Evolutionary conservation across 2,888 invertebrate species (phyloP).

Genomic region (Hofmannophila pseudospretella): DNA sequence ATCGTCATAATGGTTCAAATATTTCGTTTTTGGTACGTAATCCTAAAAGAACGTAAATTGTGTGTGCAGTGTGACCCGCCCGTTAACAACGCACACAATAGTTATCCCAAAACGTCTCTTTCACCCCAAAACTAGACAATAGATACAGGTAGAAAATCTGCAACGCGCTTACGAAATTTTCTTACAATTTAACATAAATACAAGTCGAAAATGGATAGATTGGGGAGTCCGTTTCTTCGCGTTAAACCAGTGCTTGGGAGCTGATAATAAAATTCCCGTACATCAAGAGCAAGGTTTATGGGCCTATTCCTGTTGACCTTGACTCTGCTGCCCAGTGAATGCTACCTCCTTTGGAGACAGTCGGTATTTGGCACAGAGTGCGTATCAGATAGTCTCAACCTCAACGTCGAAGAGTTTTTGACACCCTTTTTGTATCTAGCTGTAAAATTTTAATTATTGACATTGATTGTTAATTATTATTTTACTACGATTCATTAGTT

Average conservation of each 20-base stretch:
- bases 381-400: slow-evolving; percentile 39
- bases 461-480: too few species aligned
- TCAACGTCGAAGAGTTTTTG: slow-evolving; percentile 61
- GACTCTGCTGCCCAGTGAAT: slow-evolving; percentile 36
- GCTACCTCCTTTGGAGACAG: slow-evolving; percentile 57
- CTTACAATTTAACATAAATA: slow-evolving; percentile 24
- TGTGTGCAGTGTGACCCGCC: too few species aligned
- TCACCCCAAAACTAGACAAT: slow-evolving; percentile 39
- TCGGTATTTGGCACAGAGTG: slow-evolving; percentile 62
- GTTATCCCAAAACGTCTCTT: slow-evolving; percentile 25
- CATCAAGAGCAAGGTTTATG: slow-evolving; percentile 11
- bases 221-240: slow-evolving; percentile 68
- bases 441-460: too few species aligned
- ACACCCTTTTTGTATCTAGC: slow-evolving; percentile 62
- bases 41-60: too few species aligned
- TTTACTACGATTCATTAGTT: too few species aligned
- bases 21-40: too few species aligned
- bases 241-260: slow-evolving; percentile 53
- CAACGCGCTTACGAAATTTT: slow-evolving; percentile 52
- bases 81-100: slow-evolving; percentile 33
- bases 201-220: background rate
- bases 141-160: slow-evolving; percentile 50
- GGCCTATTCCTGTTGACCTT: slow-evolving; percentile 21
- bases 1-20: too few species aligned
- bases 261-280: slow-evolving; percentile 48